Base-by-base conservation (phyloP, 2,888 invertebrate species). In the Nomada goodeniana region DNA sequence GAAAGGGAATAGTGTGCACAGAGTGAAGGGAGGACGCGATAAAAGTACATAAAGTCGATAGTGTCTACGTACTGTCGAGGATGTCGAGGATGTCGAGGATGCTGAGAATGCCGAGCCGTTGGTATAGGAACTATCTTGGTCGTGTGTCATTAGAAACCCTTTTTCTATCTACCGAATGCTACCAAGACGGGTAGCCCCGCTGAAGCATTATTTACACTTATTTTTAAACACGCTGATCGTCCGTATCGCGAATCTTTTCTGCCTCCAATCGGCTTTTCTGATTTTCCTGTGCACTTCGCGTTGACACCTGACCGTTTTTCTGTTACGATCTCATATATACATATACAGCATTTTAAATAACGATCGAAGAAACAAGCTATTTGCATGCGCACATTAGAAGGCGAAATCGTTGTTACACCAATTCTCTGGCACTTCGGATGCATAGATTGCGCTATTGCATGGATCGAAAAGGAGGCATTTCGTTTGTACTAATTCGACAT, bases 1-100 rank as follows among this genome's bases (percentile, higher is more conserved):
- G 78, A 55, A 71, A 73, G 77, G 20, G 67, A 72, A 72, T 36
- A 29, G 67, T 13, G 60, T 29, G 73, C 61, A 11, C 36, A 57
- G 64, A 64, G 64, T 26, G 57, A 74, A 67, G 10, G 72, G 82
- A 67, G 83, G 67, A 68, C 74, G 73, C 84, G 89, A 89, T 89
- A 84, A 90, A 90, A 86, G 88, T 87, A 90, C 89, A 90, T 90
- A 89, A 80, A 88, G 71, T 80, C 79, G 76, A 82, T 69, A 75
- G 77, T 77, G 83, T 83, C 78, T 69, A 72, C 61, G 76, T 71
- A 63, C 72, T 68, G 81, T 68, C 52, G 75, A 55, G 36, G 63
- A 61, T 67, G 68, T 57, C 52, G 57, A 20, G 29, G 29, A 29
- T 68, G 80, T 68, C 50, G 75, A 50, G 47, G 63, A 60, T 68